phyloP scores from a whole-genome alignment of 2,113 vertebrate genomes.

The Nipponia nippon region DNA sequence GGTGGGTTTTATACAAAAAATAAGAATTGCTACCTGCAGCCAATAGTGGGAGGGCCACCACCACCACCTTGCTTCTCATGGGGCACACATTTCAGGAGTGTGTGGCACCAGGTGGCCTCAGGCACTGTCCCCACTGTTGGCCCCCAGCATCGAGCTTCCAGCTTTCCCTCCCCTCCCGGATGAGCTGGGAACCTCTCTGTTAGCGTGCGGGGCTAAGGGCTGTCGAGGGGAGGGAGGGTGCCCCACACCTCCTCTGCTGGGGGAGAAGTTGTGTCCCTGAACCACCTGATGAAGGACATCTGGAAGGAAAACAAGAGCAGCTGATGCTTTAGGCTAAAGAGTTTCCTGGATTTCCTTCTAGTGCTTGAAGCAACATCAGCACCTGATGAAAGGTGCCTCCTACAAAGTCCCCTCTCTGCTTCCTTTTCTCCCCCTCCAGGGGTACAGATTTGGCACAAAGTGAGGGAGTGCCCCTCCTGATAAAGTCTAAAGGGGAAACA shows the following conservation, averaged over 20 bases:
- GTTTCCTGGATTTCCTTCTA: background rate
- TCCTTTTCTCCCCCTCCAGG: background rate
- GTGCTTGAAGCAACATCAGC: background rate
- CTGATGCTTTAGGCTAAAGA: background rate
- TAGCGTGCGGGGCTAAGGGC: fast-evolving
- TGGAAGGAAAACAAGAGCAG: background rate
- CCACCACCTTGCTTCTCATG: background rate
- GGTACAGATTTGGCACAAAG: background rate
- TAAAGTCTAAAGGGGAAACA: background rate
- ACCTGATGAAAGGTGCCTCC: background rate
- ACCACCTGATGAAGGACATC: background rate
- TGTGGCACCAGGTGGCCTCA: fast-evolving
- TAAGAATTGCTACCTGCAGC: background rate
- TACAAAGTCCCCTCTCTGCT: background rate
- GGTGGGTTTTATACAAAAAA: background rate
- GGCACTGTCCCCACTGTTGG: background rate
- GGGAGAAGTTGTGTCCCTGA: background rate
- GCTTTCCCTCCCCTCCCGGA: fast-evolving
- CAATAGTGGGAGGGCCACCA: background rate
- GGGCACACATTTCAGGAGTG: background rate
- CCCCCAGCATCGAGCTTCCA: background rate
- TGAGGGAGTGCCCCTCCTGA: background rate
- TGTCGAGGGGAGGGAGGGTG: background rate
- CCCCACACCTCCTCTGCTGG: background rate
- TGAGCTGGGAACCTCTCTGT: background rate